Evolutionary conservation across 2,113 vertebrate species (phyloP), one percentile per base, ranked within the genome.

Genomic region (Ia io): DNA sequence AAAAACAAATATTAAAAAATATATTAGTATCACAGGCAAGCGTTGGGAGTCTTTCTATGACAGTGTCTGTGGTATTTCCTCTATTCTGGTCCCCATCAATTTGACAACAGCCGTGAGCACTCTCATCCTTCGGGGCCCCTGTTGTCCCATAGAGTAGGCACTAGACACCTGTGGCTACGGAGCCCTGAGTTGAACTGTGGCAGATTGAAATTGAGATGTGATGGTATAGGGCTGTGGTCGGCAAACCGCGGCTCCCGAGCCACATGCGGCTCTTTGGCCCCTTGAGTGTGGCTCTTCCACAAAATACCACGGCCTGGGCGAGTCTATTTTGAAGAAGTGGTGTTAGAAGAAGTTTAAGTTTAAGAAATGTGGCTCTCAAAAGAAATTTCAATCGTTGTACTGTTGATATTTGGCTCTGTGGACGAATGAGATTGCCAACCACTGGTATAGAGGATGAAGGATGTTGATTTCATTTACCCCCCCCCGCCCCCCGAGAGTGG

Each of bases 21-120:
- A 73, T 17, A 37, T 37, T 22, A 51, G 61, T n/a, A 51, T 70
- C 22, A n/a, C 3, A 49, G 16, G 10, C 18, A 4, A 40, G 35
- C 1, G 1, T 42, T 32, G 32, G n/a, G 18, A 3, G 0, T 59
- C 32, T 51, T 28, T 12, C 49, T 10, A 42, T 28, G 20, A 5
- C 20, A 1, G 13, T 4, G 28, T 1, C 25, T 40, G 5, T 5
- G 44, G 2, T 35, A 47, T 25, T 51, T 74, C 42, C 12, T 23
- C 18, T 51, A 23, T 44, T 9, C 22, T 35, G 7, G 9, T 30
- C 40, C 37, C 17, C 8, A 25, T 5, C 14, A 8, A 23, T 82
- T 56, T 77, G 40, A 16, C 25, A 23, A 32, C 6, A 61, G 32
- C 2, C n/a, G 9, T 74, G 80, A 70, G 23, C 65, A 28, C 53